Conservation (phyloP, 2,113 vertebrate species). For the Pygoscelis antarcticus region DNA sequence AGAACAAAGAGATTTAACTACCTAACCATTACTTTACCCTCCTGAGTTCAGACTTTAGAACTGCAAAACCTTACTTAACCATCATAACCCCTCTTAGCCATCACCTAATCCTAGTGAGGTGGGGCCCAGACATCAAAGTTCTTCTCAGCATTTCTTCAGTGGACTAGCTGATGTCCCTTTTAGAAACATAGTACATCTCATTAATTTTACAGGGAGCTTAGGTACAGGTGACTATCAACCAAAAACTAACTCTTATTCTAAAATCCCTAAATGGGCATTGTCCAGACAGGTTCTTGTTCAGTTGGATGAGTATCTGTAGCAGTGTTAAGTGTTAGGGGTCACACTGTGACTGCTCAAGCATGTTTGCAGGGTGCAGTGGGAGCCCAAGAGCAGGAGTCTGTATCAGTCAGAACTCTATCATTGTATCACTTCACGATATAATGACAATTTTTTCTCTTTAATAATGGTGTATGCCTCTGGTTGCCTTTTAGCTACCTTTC, state of each 20-base stretch:
- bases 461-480: not conserved
- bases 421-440: not conserved
- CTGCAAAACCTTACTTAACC: not conserved
- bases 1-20: constrained; percentile 24
- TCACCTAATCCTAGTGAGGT: not conserved
- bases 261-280: not conserved
- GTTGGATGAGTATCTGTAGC: not conserved
- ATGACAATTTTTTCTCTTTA: not conserved
- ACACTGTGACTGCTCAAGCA: not conserved
- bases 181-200: not conserved
- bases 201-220: not conserved
- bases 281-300: not conserved
- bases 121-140: not conserved
- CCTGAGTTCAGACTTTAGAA: not conserved
- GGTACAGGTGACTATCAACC: not conserved
- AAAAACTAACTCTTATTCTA: not conserved
- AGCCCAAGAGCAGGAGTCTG: not conserved
- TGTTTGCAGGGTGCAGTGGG: not conserved
- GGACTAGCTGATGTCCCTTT: not conserved
- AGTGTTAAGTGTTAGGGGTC: not conserved
- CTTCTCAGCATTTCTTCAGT: not conserved
- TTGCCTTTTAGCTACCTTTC: not conserved
- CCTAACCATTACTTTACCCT: not conserved
- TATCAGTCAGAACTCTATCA: not conserved
- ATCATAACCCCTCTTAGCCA: not conserved